Conservation (phyloP, 1,140 invertebrate genomes). For the Drepana arcuata region DNA sequence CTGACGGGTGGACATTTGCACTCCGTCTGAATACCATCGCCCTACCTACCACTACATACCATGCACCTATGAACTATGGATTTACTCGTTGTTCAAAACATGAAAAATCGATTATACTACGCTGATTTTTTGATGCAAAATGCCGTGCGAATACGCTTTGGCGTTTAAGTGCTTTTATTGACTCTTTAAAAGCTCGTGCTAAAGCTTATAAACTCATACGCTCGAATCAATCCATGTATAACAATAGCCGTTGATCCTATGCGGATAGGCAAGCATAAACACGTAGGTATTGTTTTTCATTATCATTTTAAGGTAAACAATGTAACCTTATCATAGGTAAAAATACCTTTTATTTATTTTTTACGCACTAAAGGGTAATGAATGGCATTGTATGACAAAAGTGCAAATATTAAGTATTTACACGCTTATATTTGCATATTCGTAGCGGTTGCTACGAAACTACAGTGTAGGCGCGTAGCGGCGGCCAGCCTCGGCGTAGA, state of each 20-base stretch:
- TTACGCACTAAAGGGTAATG: no score
- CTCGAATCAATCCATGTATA: neutral
- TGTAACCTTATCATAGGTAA: no score
- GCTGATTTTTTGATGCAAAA: slow-evolving; percentile 52
- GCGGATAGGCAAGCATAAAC: no score
- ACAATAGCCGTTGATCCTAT: neutral
- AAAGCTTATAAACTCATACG: slow-evolving; percentile 36
- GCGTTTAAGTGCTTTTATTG: slow-evolving; percentile 57
- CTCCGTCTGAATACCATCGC: slow-evolving; percentile 33
- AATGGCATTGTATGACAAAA: no score
- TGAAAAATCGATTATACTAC: slow-evolving; percentile 59
- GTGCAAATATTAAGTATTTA: no score
- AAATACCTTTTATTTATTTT: no score
- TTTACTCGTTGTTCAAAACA: slow-evolving; percentile 53
- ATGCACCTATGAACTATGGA: slow-evolving; percentile 38
- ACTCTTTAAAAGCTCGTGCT: slow-evolving; percentile 49
- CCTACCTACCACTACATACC: slow-evolving; percentile 17
- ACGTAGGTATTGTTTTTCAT: no score
- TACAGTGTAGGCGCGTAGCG: slow-evolving; percentile 2
- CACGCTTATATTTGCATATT: slow-evolving; percentile 8
- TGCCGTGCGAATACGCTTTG: slow-evolving; percentile 37
- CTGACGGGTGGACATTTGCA: slow-evolving; percentile 38
- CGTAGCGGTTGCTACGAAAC: slow-evolving; percentile 8
- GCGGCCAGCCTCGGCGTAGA: slow-evolving; percentile 10
- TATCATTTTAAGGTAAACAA: no score